phyloP scores from a whole-genome alignment of 2,797 vertebrate genomes.

The Micrastur ruficollis region DNA sequence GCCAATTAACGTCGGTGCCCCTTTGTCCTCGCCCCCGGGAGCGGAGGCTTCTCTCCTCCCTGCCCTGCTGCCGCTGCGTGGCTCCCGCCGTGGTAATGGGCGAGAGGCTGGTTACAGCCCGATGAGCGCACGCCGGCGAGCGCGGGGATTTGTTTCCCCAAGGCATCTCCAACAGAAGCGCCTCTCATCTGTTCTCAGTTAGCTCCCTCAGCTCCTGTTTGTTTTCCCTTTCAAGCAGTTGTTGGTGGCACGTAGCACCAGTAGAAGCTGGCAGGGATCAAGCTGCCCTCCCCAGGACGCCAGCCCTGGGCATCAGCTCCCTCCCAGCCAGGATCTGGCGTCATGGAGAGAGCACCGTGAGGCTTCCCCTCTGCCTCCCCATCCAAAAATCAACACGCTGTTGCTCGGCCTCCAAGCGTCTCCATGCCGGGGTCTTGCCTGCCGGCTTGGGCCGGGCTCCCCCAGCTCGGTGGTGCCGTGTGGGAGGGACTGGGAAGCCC shows the following conservation, averaged over 20 bases:
- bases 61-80: background rate
- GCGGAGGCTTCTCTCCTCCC: background rate
- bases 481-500: background rate
- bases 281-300: background rate
- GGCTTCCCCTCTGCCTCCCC: background rate
- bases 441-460: accelerated
- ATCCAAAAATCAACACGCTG: background rate
- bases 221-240: background rate
- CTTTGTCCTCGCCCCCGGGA: background rate
- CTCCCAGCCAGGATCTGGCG: background rate
- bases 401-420: background rate
- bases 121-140: background rate
- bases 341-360: background rate
- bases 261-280: background rate
- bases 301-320: background rate
- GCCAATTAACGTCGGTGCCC: background rate
- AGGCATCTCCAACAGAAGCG: background rate
- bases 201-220: background rate
- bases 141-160: background rate
- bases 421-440: background rate
- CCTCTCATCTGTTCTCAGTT: background rate
- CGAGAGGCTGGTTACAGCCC: background rate
- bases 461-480: accelerated
- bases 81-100: background rate
- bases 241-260: background rate